Percentiles rank a stretch among this genome's conserved stretches.
Conservation (phyloP, 2,888 invertebrate genomes). For the Tenthredo notha region DNA sequence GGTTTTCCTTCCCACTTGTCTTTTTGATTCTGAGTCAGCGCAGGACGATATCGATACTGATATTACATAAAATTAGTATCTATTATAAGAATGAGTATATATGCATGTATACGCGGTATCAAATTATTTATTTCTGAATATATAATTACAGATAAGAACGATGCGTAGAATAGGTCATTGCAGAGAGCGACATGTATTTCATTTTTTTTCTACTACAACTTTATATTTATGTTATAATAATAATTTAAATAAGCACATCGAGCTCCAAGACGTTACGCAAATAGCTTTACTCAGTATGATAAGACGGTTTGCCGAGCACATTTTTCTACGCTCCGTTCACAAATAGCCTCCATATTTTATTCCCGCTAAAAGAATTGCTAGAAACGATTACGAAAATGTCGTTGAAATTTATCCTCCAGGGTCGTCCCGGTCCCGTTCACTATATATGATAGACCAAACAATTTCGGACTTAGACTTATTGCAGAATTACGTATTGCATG, state of each 20-base stretch:
- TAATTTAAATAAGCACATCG: neutral
- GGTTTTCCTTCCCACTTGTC: neutral
- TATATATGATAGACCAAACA: neutral
- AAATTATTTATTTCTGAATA: neutral
- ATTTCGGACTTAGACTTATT: neutral
- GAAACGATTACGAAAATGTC: slow-evolving; percentile 10
- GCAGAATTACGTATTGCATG: neutral
- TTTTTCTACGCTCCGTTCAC: neutral
- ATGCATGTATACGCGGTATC: neutral
- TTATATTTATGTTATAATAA: neutral
- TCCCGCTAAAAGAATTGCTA: neutral
- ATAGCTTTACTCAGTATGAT: neutral
- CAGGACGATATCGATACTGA: neutral
- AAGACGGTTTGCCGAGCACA: neutral
- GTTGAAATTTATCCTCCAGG: neutral
- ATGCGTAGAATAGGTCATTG: neutral
- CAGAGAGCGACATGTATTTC: neutral
- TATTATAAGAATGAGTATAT: neutral
- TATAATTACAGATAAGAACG: neutral
- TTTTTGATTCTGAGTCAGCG: neutral
- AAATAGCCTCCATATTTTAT: neutral
- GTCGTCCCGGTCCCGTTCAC: neutral
- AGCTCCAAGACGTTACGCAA: neutral
- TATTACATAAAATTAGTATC: neutral
- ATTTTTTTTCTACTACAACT: neutral